Evolutionary conservation across 1,140 invertebrate genomes (phyloP), one percentile per base, ranked within the genome.

Genomic region (Hycleus cichorii): DNA sequence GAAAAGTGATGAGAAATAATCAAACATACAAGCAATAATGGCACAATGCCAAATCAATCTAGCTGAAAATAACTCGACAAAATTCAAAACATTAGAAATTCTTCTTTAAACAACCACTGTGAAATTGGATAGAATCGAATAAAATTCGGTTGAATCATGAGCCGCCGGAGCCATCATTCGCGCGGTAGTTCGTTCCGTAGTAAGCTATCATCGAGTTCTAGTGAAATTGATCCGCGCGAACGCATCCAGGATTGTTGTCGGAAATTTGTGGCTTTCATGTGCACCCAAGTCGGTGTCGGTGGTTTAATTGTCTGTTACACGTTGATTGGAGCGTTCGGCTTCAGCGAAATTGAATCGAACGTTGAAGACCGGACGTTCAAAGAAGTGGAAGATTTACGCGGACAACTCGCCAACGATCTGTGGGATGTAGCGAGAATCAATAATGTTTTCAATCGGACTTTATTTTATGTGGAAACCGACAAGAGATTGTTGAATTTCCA

Each of bases 221-320:
- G 77, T 5, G 83, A 81, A 45, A 79, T 80, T 63, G 83, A 86
- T 69, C 85, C 86, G 0, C 74, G 83, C 3, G 85, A 88, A 66
- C 85, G 83, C 67, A 77, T 88, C 18, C 91, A 90, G 69, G 85
- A 90, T 62, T 93, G 88, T 67, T 89, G 88, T 62, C 77, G 90
- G 25, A 91, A 92, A 70, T 78, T 92, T 58, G 83, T 91, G 32
- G 89, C 90, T 0, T 93, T 93, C 65, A 93, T 93, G 91, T 93
- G 89, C 75, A 93, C 90, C 2, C 89, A 92, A 78, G 92, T 98
- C 46, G 96, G 96, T 47, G 89, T 98, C 4, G 95, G 94, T 43
- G 92, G 89, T 1, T 77, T 98, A 3, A 93, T 98, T 10, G 92
- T 98, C 0, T 86, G 91, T 44, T 98, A 98, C 72, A 91, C 95